Base-by-base conservation (phyloP, 2,113 vertebrate genomes). In the Takifugu flavidus region DNA sequence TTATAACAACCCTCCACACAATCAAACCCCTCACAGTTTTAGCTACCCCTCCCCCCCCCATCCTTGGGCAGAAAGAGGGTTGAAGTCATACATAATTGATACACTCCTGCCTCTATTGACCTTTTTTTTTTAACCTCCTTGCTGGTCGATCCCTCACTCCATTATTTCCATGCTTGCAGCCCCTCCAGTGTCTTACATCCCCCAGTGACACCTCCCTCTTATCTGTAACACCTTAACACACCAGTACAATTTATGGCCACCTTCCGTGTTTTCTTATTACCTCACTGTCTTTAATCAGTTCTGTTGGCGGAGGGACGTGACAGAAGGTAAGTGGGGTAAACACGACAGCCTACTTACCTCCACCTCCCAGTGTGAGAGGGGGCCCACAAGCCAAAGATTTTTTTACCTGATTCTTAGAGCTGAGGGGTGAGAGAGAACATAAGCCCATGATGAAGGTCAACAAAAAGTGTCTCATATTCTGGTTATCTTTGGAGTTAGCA, bases 51-150 rank as follows among this genome's bases (percentile, higher is more conserved):
- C 43, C 65, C 20, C 20, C 20, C 20, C 20, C 20, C 20, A 20
- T 44, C 31, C 39, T 65, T 46, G 13, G 57, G 66, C 74, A 65
- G 80, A 80, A 87, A 67, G 62, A 70, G 60, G 61, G 71, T 62
- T 83, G 78, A 69, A 78, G 67, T 52, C 83, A 88, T 90, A 88
- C 80, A 90, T 90, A 87, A 90, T 90, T 89, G 78, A 89, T 88
- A 79, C 66, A 63, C 83, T 86, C 79, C 85, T 79, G 6, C 69
- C 77, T 77, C 61, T 80, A 87, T 88, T 70, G 83, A 87, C 85
- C 70, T 68, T 51, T 65, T 78, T 78, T 87, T 80, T 84, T 79
- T 74, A 65, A 77, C 71, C 81, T 79, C 56, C 74, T 71, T 65
- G 13, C 82, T 70, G 79, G 75, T 83, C 75, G 80, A 85, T 83